phyloP scores from a whole-genome alignment of 2,888 invertebrate species.

The Drosophila falleni region DNA sequence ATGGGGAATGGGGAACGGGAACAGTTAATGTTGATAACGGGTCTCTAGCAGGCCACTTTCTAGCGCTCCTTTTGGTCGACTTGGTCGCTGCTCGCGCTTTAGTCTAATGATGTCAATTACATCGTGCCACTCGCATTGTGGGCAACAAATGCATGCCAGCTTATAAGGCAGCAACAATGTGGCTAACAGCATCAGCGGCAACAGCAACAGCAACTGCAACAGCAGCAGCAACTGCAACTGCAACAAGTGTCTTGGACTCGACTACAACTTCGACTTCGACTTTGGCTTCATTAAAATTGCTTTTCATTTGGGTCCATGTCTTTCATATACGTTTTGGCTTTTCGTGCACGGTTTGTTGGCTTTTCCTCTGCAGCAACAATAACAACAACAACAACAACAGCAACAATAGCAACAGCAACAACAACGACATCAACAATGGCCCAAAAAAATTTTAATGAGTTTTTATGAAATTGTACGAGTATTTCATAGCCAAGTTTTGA shows the following conservation, averaged over 20 bases:
- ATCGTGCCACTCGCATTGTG: slow-evolving; percentile 80
- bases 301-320: slow-evolving; percentile 72
- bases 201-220: slow-evolving; percentile 40
- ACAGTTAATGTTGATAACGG: slow-evolving; percentile 63
- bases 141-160: slow-evolving; percentile 75
- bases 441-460: slow-evolving; percentile 71
- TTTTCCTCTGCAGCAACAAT: slow-evolving; percentile 33
- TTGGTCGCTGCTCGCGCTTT: slow-evolving; percentile 69
- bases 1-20: slow-evolving; percentile 36
- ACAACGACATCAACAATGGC: slow-evolving; percentile 23
- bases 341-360: slow-evolving; percentile 57
- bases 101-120: slow-evolving; percentile 82
- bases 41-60: slow-evolving; percentile 67
- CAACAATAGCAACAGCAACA: slow-evolving; percentile 29
- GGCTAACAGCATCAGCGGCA: slow-evolving; percentile 50
- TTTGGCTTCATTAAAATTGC: slow-evolving; percentile 76
- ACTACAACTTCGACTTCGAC: slow-evolving; percentile 47
- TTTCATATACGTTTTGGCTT: slow-evolving; percentile 43
- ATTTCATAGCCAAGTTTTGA: slow-evolving; percentile 53
- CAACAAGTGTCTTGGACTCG: slow-evolving; percentile 52
- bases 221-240: slow-evolving; percentile 20
- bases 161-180: slow-evolving; percentile 80
- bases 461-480: slow-evolving; percentile 72
- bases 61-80: slow-evolving; percentile 67
- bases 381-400: slow-evolving; percentile 18